phyloP scores from a whole-genome alignment of 2,888 invertebrate genomes.

The Acronicta leporina region DNA sequence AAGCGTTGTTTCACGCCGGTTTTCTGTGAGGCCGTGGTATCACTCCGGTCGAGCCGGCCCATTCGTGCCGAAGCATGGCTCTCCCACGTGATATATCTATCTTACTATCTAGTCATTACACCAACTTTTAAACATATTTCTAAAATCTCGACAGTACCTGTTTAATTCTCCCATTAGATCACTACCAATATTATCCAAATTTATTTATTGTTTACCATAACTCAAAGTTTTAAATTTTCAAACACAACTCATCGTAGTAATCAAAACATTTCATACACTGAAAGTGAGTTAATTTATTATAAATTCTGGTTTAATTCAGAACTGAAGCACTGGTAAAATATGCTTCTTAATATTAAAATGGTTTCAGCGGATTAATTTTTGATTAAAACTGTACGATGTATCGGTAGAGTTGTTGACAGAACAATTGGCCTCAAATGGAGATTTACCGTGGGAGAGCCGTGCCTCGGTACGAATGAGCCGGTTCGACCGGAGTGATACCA shows the following conservation, averaged over 20 bases:
- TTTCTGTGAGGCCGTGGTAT: no score
- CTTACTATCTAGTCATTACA: no score
- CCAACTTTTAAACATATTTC: no score
- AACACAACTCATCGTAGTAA: constrained; percentile 36
- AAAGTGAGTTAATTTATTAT: constrained; percentile 36
- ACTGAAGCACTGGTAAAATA: constrained; percentile 21
- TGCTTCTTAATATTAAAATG: constrained; percentile 22
- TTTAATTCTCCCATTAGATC: not conserved
- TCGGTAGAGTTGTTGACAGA: constrained; percentile 8
- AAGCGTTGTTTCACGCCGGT: no score
- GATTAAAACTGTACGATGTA: constrained; percentile 17
- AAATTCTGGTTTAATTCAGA: constrained; percentile 27
- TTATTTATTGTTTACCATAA: constrained; percentile 25
- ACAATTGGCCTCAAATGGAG: constrained; percentile 1
- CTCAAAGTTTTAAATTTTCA: constrained; percentile 30
- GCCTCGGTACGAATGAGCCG: no score
- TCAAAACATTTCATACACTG: constrained; percentile 52
- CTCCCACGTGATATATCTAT: no score
- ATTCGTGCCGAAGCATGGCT: no score
- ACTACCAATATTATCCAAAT: constrained; percentile 10
- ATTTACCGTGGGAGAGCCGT: no score
- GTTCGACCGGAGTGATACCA: no score
- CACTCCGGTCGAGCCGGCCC: no score
- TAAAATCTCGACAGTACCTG: not conserved
- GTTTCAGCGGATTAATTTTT: constrained; percentile 17